phyloP scores from a whole-genome alignment of 1,140 invertebrate species.

The Drosophila sulfurigaster region DNA sequence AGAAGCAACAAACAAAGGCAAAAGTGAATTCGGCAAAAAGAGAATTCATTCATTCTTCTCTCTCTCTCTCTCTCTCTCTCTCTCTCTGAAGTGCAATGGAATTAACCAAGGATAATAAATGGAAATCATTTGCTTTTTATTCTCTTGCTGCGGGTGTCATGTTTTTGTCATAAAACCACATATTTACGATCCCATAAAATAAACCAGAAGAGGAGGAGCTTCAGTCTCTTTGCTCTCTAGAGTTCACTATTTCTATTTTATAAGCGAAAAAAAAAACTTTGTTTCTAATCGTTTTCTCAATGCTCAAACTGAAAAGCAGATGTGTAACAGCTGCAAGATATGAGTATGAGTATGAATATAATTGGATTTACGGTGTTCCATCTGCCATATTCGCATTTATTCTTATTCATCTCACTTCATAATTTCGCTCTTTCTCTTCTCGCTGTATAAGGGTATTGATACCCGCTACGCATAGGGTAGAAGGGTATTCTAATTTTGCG shows the following conservation, averaged over 20 bases:
- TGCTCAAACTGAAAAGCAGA: constrained; percentile 15
- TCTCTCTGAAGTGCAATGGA: neutral
- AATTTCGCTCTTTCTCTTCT: too few relatives aligned
- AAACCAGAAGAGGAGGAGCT: neutral
- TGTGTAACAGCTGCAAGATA: constrained; percentile 58
- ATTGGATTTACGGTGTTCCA: constrained; percentile 28
- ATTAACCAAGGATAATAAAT: neutral
- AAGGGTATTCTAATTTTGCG: too few relatives aligned
- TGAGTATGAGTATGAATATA: constrained; percentile 10
- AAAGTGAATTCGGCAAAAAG: too few relatives aligned
- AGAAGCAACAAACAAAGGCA: neutral
- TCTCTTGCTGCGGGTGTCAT: neutral
- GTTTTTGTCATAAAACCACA: neutral
- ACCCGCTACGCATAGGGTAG: too few relatives aligned
- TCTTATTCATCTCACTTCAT: neutral
- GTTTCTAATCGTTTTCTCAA: constrained; percentile 27
- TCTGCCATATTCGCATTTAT: neutral
- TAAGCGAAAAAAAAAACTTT: neutral
- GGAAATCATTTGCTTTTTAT: neutral
- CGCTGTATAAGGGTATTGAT: neutral
- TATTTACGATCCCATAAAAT: constrained; percentile 1
- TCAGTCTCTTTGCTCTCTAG: neutral
- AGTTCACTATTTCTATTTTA: neutral
- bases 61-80: neutral
- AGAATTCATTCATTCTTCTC: neutral